Conservation (phyloP, 2,888 invertebrate species). For the Acronicta leporina region DNA sequence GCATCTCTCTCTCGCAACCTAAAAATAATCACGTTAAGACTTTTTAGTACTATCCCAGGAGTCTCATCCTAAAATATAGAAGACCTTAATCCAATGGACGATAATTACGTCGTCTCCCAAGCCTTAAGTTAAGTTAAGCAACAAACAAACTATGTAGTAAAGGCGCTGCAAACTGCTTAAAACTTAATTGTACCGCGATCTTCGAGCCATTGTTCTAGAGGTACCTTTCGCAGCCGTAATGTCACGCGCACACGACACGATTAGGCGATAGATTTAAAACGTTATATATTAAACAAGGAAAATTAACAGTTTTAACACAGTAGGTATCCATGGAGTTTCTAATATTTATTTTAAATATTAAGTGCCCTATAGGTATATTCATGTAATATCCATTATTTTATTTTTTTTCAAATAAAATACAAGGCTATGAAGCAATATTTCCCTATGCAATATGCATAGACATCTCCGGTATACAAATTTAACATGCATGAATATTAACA, state of each 20-base stretch:
- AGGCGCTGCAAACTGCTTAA: constrained; percentile 14
- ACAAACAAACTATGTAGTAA: constrained; percentile 38
- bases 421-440: too few species aligned
- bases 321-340: background rate
- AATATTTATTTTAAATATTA: too few species aligned
- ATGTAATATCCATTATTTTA: too few species aligned
- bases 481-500: too few species aligned
- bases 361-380: too few species aligned
- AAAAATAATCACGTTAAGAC: background rate
- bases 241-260: constrained; percentile 8
- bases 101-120: constrained; percentile 11
- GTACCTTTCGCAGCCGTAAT: constrained; percentile 5
- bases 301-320: background rate
- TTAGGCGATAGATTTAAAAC: background rate
- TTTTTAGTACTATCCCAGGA: background rate
- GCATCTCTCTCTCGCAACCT: too few species aligned
- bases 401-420: too few species aligned
- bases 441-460: too few species aligned
- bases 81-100: constrained; percentile 2
- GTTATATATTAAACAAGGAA: background rate
- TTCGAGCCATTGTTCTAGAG: constrained; percentile 16
- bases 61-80: background rate
- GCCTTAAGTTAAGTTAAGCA: constrained; percentile 34
- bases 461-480: too few species aligned
- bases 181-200: constrained; percentile 30